These are phyloP conservation scores for Heterodera carotae DNA, from an alignment of 1,140 invertebrate genomes.

Conservation along the genomic window DNA sequence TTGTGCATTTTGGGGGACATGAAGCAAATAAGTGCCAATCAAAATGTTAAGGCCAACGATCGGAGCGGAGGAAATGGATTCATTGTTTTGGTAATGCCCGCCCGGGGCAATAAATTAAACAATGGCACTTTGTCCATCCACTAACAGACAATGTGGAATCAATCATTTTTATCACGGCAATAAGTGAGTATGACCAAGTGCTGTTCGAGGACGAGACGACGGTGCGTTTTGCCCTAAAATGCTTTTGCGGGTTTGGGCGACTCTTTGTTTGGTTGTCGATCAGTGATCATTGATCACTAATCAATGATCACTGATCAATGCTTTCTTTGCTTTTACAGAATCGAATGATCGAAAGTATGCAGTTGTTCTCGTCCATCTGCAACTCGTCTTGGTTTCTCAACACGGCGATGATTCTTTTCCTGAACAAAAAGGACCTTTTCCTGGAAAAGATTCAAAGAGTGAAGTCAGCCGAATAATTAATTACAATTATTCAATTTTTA, in stretches of 20 bases:
- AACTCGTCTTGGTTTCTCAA: conserved; percentile 64
- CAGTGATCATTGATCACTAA: no score
- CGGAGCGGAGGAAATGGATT: conserved; percentile 67
- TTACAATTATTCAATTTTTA: not conserved
- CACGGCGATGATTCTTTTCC: conserved; percentile 55
- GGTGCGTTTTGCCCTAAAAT: conserved; percentile 35
- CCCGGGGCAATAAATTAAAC: not conserved
- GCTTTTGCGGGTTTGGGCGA: no score
- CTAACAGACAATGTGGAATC: conserved; percentile 67
- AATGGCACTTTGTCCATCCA: not conserved
- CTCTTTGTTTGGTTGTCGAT: not conserved
- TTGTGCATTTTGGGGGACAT: not conserved
- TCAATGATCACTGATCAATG: no score
- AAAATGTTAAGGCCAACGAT: conserved; percentile 58
- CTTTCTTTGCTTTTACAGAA: conserved; percentile 53
- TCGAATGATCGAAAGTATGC: conserved; percentile 64
- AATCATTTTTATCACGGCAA: conserved; percentile 67
- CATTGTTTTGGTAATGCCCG: conserved; percentile 62
- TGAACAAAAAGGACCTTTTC: conserved; percentile 56
- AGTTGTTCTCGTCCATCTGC: conserved; percentile 64
- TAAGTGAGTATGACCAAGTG: conserved; percentile 67
- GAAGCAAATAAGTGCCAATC: not conserved
- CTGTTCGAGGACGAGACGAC: conserved; percentile 66
- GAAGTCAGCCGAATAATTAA: not conserved
- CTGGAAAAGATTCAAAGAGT: conserved; percentile 57